Percentiles rank a stretch among this genome's conserved stretches.
Evolutionary conservation across 2,113 vertebrate genomes (phyloP).

Genomic region (Furnarius figulus): DNA sequence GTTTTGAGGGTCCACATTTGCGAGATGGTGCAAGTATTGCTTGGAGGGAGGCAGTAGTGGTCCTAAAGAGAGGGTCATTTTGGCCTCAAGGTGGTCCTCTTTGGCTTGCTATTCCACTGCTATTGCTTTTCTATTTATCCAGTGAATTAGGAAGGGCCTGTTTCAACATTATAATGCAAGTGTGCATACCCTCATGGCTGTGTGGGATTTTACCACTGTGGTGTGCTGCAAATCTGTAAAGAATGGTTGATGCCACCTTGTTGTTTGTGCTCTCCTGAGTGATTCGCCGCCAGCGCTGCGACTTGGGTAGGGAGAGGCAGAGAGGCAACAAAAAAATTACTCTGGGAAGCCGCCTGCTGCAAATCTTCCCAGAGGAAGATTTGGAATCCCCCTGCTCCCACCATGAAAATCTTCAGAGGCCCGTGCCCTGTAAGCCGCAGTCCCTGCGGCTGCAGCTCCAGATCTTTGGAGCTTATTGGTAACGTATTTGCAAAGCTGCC

Average conservation of each 20-base stretch:
- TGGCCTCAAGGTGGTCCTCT: not conserved
- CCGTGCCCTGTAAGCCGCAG: not conserved
- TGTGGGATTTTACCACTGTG: not conserved
- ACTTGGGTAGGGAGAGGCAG: not conserved
- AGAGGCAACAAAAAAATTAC: not conserved
- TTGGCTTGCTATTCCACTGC: not conserved
- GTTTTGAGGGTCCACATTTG: not conserved
- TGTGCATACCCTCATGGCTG: not conserved
- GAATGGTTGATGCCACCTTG: not conserved
- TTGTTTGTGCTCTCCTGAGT: not conserved
- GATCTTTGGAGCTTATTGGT: constrained; percentile 36
- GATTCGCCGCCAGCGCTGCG: fast-evolving
- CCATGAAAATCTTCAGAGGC: not conserved
- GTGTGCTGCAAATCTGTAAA: not conserved
- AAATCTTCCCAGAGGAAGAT: not conserved
- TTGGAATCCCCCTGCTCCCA: not conserved
- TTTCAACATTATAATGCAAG: not conserved
- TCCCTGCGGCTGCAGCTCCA: not conserved
- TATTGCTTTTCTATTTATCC: not conserved
- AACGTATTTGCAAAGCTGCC: constrained; percentile 44
- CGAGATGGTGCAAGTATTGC: not conserved
- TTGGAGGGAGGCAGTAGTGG: fast-evolving
- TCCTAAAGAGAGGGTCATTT: not conserved
- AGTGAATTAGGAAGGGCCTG: not conserved
- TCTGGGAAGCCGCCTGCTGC: not conserved